A percentile compares a stretch with the other conserved stretches of the same genome.
Evolutionary conservation across 2,888 invertebrate genomes (phyloP).

Genomic region (Ptychoptera albimana): DNA sequence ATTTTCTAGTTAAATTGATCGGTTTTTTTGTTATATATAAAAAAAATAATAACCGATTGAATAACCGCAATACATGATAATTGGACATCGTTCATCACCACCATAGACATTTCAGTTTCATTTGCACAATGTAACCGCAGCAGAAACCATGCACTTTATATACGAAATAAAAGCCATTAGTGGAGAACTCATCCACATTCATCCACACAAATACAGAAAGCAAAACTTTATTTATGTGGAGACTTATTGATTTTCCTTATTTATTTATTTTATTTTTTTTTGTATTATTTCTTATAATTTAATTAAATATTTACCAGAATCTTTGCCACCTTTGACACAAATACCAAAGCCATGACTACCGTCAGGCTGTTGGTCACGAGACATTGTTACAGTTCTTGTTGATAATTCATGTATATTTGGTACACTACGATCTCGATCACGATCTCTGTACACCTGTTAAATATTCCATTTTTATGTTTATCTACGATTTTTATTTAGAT

Average conservation of each 20-base stretch:
- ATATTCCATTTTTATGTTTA: not conserved
- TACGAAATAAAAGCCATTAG: no score
- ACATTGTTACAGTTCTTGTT: constrained; percentile 74
- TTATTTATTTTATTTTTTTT: not conserved
- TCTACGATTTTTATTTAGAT: no score
- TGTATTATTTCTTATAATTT: not conserved
- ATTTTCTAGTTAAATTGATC: no score
- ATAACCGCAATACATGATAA: not conserved
- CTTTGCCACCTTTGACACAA: constrained; percentile 82
- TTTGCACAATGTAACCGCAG: no score
- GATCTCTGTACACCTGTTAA: constrained; percentile 37
- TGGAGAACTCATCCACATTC: no score
- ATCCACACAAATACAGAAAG: no score
- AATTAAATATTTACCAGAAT: constrained; percentile 46
- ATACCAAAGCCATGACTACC: constrained; percentile 76
- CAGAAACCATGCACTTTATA: no score
- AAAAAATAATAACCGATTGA: not conserved
- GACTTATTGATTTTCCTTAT: not conserved
- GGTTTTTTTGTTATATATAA: no score
- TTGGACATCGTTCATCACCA: no score
- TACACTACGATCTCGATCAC: constrained; percentile 39
- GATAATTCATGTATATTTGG: constrained; percentile 57
- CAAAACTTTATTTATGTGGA: no score
- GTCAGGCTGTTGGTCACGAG: constrained; percentile 60
- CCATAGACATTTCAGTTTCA: no score